Percentiles rank a stretch among this genome's conserved stretches.
Evolutionary conservation across 2,888 invertebrate genomes (phyloP).

Genomic region (Drosophila engyochracea): DNA sequence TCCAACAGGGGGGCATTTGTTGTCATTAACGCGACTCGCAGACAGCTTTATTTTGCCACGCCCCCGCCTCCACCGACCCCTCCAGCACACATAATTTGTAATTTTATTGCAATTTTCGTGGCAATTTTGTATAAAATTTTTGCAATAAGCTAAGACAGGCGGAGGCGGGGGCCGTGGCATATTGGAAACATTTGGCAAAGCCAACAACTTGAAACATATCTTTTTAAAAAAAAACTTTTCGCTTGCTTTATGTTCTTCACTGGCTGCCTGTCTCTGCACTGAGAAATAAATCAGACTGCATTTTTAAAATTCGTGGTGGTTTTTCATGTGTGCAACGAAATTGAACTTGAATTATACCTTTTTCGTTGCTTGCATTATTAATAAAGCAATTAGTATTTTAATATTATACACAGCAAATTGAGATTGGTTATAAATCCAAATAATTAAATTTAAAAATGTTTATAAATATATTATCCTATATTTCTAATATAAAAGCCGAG

Average conservation of each 20-base stretch:
- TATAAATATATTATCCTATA: background rate
- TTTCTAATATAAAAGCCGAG: background rate
- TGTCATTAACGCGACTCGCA: slow-evolving; percentile 66
- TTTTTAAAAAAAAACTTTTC: slow-evolving; percentile 28
- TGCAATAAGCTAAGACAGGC: slow-evolving; percentile 46
- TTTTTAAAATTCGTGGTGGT: background rate
- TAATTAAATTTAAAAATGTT: background rate
- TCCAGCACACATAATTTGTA: slow-evolving; percentile 51
- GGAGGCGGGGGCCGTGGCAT: slow-evolving; percentile 33
- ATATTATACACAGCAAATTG: too few relatives aligned
- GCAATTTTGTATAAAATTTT: slow-evolving; percentile 56
- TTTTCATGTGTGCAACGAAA: background rate
- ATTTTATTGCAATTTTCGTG: slow-evolving; percentile 64
- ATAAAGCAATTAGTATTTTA: background rate
- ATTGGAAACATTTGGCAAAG: slow-evolving; percentile 61
- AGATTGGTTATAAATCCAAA: background rate
- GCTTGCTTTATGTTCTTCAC: slow-evolving; percentile 26
- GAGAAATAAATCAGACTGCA: background rate
- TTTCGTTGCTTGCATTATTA: background rate
- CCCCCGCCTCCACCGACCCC: background rate
- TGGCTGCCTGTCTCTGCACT: background rate
- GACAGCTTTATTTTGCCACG: slow-evolving; percentile 7
- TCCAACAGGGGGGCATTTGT: slow-evolving; percentile 35
- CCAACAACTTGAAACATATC: slow-evolving; percentile 18
- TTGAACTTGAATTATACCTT: background rate